These are phyloP conservation scores for Rhodeus uyekii DNA, from an alignment of 2,797 vertebrate species.

Conservation along the genomic window DNA sequence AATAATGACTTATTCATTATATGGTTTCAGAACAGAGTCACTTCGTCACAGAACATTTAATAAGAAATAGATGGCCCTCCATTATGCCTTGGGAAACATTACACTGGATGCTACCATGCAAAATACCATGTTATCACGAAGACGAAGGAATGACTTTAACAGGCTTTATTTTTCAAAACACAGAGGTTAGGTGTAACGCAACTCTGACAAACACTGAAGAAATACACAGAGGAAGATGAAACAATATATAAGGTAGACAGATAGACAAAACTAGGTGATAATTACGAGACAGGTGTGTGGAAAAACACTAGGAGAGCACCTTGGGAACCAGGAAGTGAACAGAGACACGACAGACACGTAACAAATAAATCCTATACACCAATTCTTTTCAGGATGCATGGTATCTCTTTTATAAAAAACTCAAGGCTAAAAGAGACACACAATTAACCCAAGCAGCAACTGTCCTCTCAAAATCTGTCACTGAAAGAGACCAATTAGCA, in stretches of 20 bases:
- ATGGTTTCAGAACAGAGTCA: slow-evolving; percentile 25
- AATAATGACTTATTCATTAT: slow-evolving; percentile 53
- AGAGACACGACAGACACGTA: too few species aligned
- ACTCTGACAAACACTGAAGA: too few species aligned
- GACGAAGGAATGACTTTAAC: too few species aligned
- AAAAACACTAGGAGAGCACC: too few species aligned
- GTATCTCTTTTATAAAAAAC: slow-evolving; percentile 31
- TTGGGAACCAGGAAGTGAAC: too few species aligned
- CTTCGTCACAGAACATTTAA: slow-evolving; percentile 29
- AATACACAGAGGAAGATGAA: too few species aligned
- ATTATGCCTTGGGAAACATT: slow-evolving; percentile 21
- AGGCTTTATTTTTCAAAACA: too few species aligned
- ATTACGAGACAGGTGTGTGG: too few species aligned
- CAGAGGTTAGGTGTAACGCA: too few species aligned
- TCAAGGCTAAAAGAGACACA: neutral
- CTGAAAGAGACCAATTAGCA: slow-evolving; percentile 41
- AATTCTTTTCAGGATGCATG: neutral
- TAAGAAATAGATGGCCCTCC: slow-evolving; percentile 46
- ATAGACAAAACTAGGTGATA: too few species aligned
- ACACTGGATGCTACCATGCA: neutral
- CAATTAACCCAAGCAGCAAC: slow-evolving; percentile 38
- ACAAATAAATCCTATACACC: neutral
- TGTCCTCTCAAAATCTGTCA: slow-evolving; percentile 29
- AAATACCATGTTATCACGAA: too few species aligned
- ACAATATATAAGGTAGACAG: too few species aligned